Percentiles rank a stretch among this genome's conserved stretches.
Evolutionary conservation across 2,888 invertebrate species (phyloP).

Genomic region (Cataglyphis cursor): DNA sequence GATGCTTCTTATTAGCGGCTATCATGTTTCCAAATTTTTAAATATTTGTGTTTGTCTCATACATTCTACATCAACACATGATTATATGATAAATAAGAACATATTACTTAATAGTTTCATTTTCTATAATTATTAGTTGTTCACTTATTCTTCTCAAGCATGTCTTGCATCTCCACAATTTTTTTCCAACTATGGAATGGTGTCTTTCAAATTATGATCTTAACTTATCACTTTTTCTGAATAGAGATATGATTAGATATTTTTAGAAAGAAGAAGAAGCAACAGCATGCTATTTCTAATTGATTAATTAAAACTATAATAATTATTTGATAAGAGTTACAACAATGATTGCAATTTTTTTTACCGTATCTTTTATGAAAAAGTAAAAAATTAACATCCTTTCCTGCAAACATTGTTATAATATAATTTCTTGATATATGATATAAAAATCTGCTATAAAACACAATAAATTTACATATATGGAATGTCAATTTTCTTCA

Average conservation of each 20-base stretch:
- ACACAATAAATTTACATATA: not conserved
- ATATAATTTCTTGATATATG: not conserved
- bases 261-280: constrained; percentile 43
- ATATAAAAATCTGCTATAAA: not conserved
- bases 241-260: not conserved
- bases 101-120: constrained; percentile 74
- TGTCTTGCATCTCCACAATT: constrained; percentile 66
- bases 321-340: not conserved
- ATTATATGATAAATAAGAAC: constrained; percentile 39
- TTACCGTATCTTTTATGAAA: not conserved
- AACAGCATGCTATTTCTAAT: constrained; percentile 38
- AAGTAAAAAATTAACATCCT: not conserved
- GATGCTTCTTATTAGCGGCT: constrained; percentile 60
- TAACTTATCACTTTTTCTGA: not conserved
- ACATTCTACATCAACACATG: constrained; percentile 16
- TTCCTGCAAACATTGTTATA: not conserved
- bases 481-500: constrained; percentile 6
- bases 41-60: constrained; percentile 28
- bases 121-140: constrained; percentile 65
- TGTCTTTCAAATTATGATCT: not conserved
- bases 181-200: constrained; percentile 27
- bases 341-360: not conserved
- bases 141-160: constrained; percentile 77
- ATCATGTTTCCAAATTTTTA: constrained; percentile 59
- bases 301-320: not conserved